Base-by-base conservation (phyloP, 2,797 vertebrate species). In the Melanogrammus aeglefinus region DNA sequence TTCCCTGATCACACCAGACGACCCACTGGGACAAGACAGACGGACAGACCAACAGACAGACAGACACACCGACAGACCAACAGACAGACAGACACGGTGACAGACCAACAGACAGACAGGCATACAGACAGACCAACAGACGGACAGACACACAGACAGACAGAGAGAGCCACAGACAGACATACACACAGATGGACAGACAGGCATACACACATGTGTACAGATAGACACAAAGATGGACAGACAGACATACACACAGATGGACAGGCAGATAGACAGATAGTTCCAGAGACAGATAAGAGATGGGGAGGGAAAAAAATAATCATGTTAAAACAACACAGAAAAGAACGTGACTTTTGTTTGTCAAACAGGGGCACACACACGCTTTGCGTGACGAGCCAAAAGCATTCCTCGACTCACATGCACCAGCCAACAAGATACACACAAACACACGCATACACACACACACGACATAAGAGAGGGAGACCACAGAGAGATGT, bases 1-100 rank as follows among this genome's bases (percentile, higher is more conserved):
- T 88, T 90, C 90, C 85, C 91, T 87, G 89, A 88, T 96, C 96
- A 99, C 91, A 96, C 95, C 90, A 97, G 95, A 90, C 95, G 97
- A 92, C 96, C 97, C 94, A 94, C 95, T 96, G 94, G 91, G 80
- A 90, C 88, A 74, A 78, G 33, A 89, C 31, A 85, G 74, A 87
- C 76, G 84, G 38, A 72, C 6, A 29, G 27, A 31, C 63, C 63
- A 27, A 35, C 41, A 44, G 77, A 72, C 39, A 77, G 79, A 72
- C 29, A 77, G 73, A 69, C 63, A 69, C n/a, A 69, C n/a, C 24
- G n/a, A 27, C 63, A 69, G n/a, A 27, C 24, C 63, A 69, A 27
- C 63, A 69, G n/a, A 69, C 63, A 69, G 63, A 69, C 63, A 69
- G 63, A 9, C 57, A 41, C 8, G 12, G 0, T 0, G 47, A 51